Evolutionary conservation across 2,888 invertebrate species (phyloP), one percentile per base, ranked within the genome.

Genomic region (Pollenia angustigena): DNA sequence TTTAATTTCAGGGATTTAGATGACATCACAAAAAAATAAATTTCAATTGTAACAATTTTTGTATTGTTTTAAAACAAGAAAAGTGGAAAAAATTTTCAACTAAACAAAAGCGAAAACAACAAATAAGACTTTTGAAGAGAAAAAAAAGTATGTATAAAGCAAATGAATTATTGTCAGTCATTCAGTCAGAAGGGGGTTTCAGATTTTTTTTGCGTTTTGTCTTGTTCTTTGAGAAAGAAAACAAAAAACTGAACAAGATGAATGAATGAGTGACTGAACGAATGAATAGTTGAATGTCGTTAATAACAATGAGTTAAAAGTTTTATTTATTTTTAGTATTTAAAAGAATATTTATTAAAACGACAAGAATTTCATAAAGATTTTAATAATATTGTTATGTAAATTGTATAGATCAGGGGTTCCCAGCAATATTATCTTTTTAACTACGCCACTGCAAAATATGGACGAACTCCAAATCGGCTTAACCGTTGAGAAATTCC

Each of bases 1-100:
- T 87, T 87, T 84, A 87, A 84, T 87, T 87, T 87, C 87, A 84
- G 81, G 84, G 87, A 87, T 84, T 87, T 87, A 87, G 84, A 87
- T 87, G 87, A 87, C 87, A 87, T 87, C 84, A 87, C 78, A 74
- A 62, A 52, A 64, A 68, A 44, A 60, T 14, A 32, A 32, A 16
- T 83, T 84, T 84, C 84, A 87, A 87, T 87, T 87, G 87, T 87
- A 84, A 87, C 81, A 79, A 79, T 81, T 81, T 83, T 81, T 69
- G 52, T 66, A 56, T 86, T 86, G 79, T 82, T 75, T 82, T 69
- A 75, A 60, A 76, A 54, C 46, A 82, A 69, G 75, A 80, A 72
- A 68, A 42, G 40, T 23, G 44, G 10, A 56, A 72, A 66, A 66
- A 56, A 74, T 32, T 4, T 32, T 66, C 66, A 16, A 14, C 48